Percentiles rank a stretch among this genome's conserved stretches.
phyloP scores from a whole-genome alignment of 2,113 vertebrate species.

The Microcebus jonahi region DNA sequence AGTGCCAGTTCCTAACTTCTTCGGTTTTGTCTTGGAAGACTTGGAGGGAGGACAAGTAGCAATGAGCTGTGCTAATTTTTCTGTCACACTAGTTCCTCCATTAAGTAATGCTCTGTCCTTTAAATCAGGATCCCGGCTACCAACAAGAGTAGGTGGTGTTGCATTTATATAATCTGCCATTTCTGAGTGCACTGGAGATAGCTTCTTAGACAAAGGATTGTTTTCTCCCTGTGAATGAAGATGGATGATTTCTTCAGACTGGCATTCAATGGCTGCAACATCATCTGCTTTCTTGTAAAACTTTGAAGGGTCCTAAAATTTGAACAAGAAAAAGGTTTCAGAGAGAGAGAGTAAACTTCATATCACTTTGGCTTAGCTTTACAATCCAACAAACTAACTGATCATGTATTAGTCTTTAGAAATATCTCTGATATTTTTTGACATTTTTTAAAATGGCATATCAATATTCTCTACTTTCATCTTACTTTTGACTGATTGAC shows the following conservation, averaged over 20 bases:
- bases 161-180: constrained; percentile 86
- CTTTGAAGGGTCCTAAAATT: constrained; percentile 86
- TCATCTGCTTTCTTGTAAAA: constrained; percentile 87
- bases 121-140: constrained; percentile 87
- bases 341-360: constrained; percentile 66
- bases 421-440: neutral
- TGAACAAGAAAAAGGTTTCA: constrained; percentile 76
- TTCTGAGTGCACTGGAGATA: constrained; percentile 86
- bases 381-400: constrained; percentile 20
- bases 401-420: neutral
- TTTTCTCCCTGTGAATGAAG: constrained; percentile 82
- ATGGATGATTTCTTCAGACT: constrained; percentile 82
- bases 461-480: neutral
- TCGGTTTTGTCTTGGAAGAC: constrained; percentile 94
- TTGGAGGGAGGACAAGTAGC: constrained; percentile 96
- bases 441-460: constrained; percentile 30
- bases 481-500: neutral
- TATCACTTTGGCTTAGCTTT: constrained; percentile 14
- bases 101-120: constrained; percentile 91
- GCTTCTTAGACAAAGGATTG: constrained; percentile 83
- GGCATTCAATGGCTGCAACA: constrained; percentile 81
- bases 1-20: constrained; percentile 82
- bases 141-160: constrained; percentile 79
- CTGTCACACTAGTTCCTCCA: constrained; percentile 93
- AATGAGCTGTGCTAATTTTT: constrained; percentile 97